A percentile compares a stretch with the other conserved stretches of the same genome.
Conservation (phyloP, 2,888 invertebrate species). For the Euplexia lucipara region DNA sequence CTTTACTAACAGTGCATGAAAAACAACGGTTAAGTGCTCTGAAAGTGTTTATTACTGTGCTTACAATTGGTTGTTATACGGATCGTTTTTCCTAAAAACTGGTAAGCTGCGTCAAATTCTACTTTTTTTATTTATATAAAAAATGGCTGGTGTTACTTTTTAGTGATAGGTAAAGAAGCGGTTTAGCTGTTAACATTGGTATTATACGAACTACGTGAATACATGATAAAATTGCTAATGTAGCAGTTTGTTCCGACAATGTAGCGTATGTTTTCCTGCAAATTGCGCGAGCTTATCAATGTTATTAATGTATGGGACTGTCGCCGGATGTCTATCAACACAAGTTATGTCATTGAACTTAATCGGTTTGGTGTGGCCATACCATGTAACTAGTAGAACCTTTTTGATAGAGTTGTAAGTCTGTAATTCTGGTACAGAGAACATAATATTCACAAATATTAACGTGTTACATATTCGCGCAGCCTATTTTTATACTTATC, state of each 20-base stretch:
- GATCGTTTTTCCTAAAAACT: slow-evolving; percentile 63
- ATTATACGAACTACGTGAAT: slow-evolving; percentile 4
- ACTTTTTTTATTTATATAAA: background rate
- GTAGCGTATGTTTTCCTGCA: slow-evolving; percentile 42
- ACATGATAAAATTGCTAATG: slow-evolving; percentile 21
- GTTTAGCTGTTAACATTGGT: slow-evolving; percentile 19
- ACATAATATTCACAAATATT: slow-evolving; percentile 22
- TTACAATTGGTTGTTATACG: slow-evolving; percentile 62
- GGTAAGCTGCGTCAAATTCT: slow-evolving; percentile 59
- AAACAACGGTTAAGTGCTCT: slow-evolving; percentile 78
- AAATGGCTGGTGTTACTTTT: slow-evolving; percentile 7
- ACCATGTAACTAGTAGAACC: slow-evolving; percentile 5
- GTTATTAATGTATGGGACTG: slow-evolving; percentile 36
- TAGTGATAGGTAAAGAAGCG: slow-evolving; percentile 7
- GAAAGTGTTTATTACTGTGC: slow-evolving; percentile 75
- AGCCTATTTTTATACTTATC: slow-evolving; percentile 30
- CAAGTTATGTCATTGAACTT: slow-evolving; percentile 66
- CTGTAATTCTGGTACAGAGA: slow-evolving; percentile 1
- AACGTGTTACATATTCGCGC: background rate
- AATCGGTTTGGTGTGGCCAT: slow-evolving; percentile 27
- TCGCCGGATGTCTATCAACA: slow-evolving; percentile 59
- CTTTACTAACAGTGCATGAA: slow-evolving; percentile 83
- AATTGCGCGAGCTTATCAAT: slow-evolving; percentile 44
- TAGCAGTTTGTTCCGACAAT: slow-evolving; percentile 22
- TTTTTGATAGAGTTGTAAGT: slow-evolving; percentile 7